These are phyloP conservation scores for Heliothis subflexa DNA, from an alignment of 1,140 invertebrate genomes.

Conservation along the genomic window DNA sequence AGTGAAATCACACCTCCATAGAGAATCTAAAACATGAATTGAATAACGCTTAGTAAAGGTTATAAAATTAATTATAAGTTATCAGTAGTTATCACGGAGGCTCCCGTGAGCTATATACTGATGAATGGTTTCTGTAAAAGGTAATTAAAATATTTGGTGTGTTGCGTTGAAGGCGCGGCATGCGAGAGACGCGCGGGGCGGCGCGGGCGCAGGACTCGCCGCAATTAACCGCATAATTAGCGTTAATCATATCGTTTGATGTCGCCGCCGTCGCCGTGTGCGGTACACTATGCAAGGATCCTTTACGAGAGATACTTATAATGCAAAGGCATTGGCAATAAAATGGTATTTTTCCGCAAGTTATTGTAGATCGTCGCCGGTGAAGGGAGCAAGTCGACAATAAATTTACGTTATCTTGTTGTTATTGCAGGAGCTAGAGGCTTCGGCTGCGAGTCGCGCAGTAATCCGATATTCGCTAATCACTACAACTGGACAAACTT, in stretches of 20 bases:
- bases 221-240: slow-evolving; percentile 40
- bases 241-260: slow-evolving; percentile 46
- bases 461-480: too few relatives aligned
- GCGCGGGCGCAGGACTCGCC: slow-evolving; percentile 2
- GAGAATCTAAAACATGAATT: slow-evolving; percentile 3
- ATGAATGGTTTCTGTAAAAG: slow-evolving; percentile 35
- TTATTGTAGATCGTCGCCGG: too few relatives aligned
- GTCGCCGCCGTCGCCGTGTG: slow-evolving; percentile 34
- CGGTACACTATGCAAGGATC: slow-evolving; percentile 11
- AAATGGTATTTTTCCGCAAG: too few relatives aligned
- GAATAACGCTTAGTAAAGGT: neutral
- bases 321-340: neutral
- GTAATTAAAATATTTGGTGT: slow-evolving; percentile 47
- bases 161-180: neutral
- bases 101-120: neutral
- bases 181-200: neutral
- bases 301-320: neutral
- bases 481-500: too few relatives aligned
- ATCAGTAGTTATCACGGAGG: slow-evolving; percentile 1
- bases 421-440: too few relatives aligned
- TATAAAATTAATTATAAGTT: slow-evolving; percentile 16
- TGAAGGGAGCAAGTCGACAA: too few relatives aligned
- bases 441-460: too few relatives aligned
- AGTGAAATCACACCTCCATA: neutral
- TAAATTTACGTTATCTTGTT: too few relatives aligned